phyloP scores from a whole-genome alignment of 2,888 invertebrate genomes.

The Tachystola acroxantha region DNA sequence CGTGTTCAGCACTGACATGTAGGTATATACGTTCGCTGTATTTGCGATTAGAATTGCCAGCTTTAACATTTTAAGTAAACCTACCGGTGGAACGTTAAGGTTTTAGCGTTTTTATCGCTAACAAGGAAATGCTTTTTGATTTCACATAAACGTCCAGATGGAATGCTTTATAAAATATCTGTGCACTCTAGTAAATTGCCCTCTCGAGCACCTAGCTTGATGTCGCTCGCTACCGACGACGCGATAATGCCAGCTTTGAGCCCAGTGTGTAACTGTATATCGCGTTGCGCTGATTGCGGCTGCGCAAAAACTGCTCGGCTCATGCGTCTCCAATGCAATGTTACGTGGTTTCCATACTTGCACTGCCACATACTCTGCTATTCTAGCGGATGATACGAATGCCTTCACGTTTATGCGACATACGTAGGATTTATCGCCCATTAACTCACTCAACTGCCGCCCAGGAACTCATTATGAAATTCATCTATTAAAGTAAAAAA shows the following conservation, averaged over 20 bases:
- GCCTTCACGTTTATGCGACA: slow-evolving; percentile 10
- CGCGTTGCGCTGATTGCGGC: slow-evolving; percentile 38
- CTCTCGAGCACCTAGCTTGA: slow-evolving; percentile 10
- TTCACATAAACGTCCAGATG: background rate
- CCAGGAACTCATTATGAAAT: too few relatives aligned
- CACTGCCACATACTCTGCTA: background rate
- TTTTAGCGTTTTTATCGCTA: too few relatives aligned
- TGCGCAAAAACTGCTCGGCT: slow-evolving; percentile 34
- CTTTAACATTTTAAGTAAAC: too few relatives aligned
- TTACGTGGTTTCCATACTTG: slow-evolving; percentile 10
- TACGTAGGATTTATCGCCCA: slow-evolving; percentile 15
- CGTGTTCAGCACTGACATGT: too few relatives aligned
- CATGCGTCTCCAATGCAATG: slow-evolving; percentile 29
- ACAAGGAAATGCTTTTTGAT: slow-evolving; percentile 1
- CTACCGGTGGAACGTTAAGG: too few relatives aligned
- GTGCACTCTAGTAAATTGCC: slow-evolving; percentile 7
- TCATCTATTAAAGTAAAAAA: too few relatives aligned
- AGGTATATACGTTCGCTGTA: too few relatives aligned
- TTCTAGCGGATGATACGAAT: slow-evolving; percentile 9
- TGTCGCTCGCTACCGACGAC: slow-evolving; percentile 11
- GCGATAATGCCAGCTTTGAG: slow-evolving; percentile 15
- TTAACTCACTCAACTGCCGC: slow-evolving; percentile 1
- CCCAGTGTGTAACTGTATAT: slow-evolving; percentile 42
- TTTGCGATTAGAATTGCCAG: too few relatives aligned
- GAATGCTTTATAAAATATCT: slow-evolving; percentile 4